Evolutionary conservation across 2,797 vertebrate genomes (phyloP), one percentile per base, ranked within the genome.

Genomic region (Tragelaphus oryx): DNA sequence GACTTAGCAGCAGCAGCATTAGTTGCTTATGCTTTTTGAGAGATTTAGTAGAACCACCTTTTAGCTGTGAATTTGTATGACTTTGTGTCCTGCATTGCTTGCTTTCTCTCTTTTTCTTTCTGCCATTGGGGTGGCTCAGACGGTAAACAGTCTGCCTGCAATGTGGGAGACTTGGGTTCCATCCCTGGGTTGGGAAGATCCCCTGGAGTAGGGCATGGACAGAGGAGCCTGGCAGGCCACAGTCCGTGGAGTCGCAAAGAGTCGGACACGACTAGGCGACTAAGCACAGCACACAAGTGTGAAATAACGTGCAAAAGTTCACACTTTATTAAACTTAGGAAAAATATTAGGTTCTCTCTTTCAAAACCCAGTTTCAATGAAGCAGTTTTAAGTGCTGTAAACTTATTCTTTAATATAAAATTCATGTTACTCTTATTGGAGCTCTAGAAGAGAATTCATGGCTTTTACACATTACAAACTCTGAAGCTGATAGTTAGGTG

Each of bases 251-350:
- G 65, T 6, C 1, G 1, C 65, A 37, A 6, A 68, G 33, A 37
- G 2, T 3, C 1, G 65, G 33, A 22, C 33, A 37, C 3, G 3
- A 3, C 33, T 37, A 18, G 12, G 65, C 3, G 0, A 22, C 65
- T 22, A 6, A 68, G 65, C 33, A 22, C 33, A 37, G 65, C 65
- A 12, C 33, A 3, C 1, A 74, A 24, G 8, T 50, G 17, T 84
- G 52, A 79, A 78, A 5, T 48, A 55, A 14, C 3, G 16, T 54
- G 54, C 50, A 89, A 30, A 74, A 62, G 59, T 62, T 84, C 16
- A 78, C 4, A 60, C 22, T 59, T 14, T 7, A 13, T 14, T 37
- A 41, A 50, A 93, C 55, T 18, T 33, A 28, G 20, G 59, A 0
- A 14, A 46, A 65, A 75, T 48, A 44, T 84, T 2, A 2, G 20